Evolutionary conservation across 2,888 invertebrate genomes (phyloP), one percentile per base, ranked within the genome.

Genomic region (Eristalis arbustorum): DNA sequence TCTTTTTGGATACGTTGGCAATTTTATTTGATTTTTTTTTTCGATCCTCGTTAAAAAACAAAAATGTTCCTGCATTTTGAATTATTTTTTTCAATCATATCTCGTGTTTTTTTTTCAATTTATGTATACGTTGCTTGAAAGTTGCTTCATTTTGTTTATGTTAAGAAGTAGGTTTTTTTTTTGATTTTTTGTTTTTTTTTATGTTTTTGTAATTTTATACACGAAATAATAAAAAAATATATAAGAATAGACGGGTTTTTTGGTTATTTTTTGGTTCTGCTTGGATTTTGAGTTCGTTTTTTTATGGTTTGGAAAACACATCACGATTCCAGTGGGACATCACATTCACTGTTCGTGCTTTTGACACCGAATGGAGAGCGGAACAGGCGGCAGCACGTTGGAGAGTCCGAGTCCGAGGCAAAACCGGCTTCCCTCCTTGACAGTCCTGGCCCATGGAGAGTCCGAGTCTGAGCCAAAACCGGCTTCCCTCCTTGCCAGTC

Each of bases 61-160:
- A 63, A 63, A 57, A 73, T 71, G 71, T 76, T 73, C 73, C 63
- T 78, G 63, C 61, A 56, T 66, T 71, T 42, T n/a, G n/a, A 80
- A 69, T 25, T 67, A n/a, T n/a, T 64, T 71, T 72, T 23, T 74
- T 59, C 37, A 31, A n/a, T 62, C 25, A 10, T 66, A 34, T 64
- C 57, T 8, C n/a, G n/a, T n/a, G n/a, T n/a, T n/a, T 76, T 61
- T 76, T 76, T 67, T 76, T 76, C 57, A 18, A 61, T 71, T 61
- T 77, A 34, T 59, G 28, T 77, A 34, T 59, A 31, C 42, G 34
- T 67, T 79, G 63, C 72, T 56, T 67, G n/a, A 67, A 62, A 61
- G 25, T 72, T 71, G 62, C 62, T 69, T 74, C 34, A 61, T 88
- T 89, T 79, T 61, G 78, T 89, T 80, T 89, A 49, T 22, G 18